Evolutionary conservation across 2,797 vertebrate species (phyloP).

Genomic region (Takifugu rubripes): DNA sequence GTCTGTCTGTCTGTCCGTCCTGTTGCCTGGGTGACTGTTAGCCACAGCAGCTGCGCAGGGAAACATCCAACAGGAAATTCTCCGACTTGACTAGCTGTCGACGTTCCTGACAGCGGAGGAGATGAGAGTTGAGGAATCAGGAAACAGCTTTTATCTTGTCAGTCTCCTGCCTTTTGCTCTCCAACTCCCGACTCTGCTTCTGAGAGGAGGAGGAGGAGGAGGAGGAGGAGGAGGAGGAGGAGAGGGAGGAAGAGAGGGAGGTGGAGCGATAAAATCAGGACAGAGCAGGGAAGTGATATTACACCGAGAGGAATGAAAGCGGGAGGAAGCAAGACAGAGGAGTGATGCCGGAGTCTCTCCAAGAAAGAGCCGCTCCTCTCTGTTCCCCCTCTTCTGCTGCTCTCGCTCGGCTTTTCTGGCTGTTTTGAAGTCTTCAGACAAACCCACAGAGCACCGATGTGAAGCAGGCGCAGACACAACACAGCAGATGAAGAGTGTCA

Average conservation of each 20-base stretch:
- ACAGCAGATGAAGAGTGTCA: conserved; percentile 73
- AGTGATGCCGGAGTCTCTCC: conserved; percentile 54
- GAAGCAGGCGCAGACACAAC: conserved; percentile 70
- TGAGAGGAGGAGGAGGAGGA: conserved; percentile 32
- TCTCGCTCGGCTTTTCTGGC: conserved; percentile 42
- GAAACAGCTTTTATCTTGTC: conserved; percentile 75
- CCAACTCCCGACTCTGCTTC: conserved; percentile 55
- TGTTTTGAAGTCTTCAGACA: conserved; percentile 70
- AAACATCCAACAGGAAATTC: conserved; percentile 65
- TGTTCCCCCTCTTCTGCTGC: conserved; percentile 13
- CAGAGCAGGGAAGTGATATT: conserved; percentile 61
- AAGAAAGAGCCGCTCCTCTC: conserved; percentile 53
- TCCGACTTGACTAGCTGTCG: conserved; percentile 70
- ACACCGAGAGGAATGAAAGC: conserved; percentile 59
- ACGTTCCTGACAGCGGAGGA: conserved; percentile 67
- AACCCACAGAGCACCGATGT: conserved; percentile 63
- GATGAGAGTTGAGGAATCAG: conserved; percentile 70
- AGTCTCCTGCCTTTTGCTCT: conserved; percentile 74
- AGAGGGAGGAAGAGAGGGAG: neutral
- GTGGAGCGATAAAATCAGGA: conserved; percentile 58
- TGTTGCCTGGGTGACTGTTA: conserved; percentile 54
- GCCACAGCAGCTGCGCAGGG: conserved; percentile 64
- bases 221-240: neutral
- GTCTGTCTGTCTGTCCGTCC: conserved; percentile 16
- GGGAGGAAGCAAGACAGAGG: conserved; percentile 52